phyloP scores from a whole-genome alignment of 1,140 invertebrate species.

The Drosophila pallidifrons region DNA sequence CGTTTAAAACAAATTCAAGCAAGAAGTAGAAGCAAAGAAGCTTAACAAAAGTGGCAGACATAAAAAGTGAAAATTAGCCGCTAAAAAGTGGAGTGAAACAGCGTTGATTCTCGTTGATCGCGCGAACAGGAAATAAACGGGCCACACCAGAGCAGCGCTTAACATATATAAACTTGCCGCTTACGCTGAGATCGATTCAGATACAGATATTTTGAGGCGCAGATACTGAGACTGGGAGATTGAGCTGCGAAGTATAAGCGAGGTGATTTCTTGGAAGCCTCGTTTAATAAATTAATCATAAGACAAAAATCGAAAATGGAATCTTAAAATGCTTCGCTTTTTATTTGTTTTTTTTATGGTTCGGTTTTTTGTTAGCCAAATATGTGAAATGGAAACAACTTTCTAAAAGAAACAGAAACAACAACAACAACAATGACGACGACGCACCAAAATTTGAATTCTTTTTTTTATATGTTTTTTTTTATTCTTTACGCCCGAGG shows the following conservation, averaged over 20 bases:
- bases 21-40: conserved; percentile 26
- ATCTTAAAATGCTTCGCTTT: conserved; percentile 63
- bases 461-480: conserved; percentile 52
- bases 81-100: conserved; percentile 58
- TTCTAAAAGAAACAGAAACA: conserved; percentile 74
- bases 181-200: neutral
- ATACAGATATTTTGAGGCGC: neutral
- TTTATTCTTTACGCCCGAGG: conserved; percentile 80
- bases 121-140: conserved; percentile 61
- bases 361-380: conserved; percentile 67
- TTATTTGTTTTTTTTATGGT: conserved; percentile 35
- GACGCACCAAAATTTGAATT: conserved; percentile 79
- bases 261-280: conserved; percentile 73
- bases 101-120: conserved; percentile 11
- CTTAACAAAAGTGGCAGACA: conserved; percentile 17
- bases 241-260: conserved; percentile 17
- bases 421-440: conserved; percentile 48
- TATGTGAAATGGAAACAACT: conserved; percentile 83
- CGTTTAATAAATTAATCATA: conserved; percentile 73
- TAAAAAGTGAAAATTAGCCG: conserved; percentile 75
- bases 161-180: conserved; percentile 15
- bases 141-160: conserved; percentile 15
- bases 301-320: conserved; percentile 75
- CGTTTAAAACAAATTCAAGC: conserved; percentile 34
- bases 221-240: neutral